phyloP scores from a whole-genome alignment of 2,113 vertebrate species.

The Empidonax traillii region DNA sequence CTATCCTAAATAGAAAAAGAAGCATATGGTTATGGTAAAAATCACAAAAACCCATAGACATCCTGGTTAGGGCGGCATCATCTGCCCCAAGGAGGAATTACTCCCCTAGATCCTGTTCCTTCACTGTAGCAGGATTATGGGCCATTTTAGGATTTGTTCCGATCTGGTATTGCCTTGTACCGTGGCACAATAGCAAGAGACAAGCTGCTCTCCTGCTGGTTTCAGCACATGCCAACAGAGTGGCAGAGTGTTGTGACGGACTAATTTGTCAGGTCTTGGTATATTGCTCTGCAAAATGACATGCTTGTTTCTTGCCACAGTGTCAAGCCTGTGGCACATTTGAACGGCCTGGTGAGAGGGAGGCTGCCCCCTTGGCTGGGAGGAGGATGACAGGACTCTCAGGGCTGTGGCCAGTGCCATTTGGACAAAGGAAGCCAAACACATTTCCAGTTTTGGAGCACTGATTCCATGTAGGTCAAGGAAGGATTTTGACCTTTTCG shows the following conservation, averaged over 20 bases:
- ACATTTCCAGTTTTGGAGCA: neutral
- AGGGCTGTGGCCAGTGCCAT: neutral
- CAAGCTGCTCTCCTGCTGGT: neutral
- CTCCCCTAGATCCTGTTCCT: neutral
- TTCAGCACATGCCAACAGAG: neutral
- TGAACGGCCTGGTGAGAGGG: neutral
- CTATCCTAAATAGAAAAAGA: neutral
- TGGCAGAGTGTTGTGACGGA: neutral
- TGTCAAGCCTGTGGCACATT: neutral
- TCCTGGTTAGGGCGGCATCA: neutral
- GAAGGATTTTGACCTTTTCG: neutral
- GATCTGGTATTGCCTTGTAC: neutral
- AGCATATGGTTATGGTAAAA: neutral
- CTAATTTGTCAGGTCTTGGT: neutral
- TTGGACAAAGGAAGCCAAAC: neutral
- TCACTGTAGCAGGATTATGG: neutral
- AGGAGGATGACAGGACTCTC: neutral
- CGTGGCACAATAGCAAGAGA: neutral
- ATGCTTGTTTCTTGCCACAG: neutral
- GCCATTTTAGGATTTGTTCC: neutral
- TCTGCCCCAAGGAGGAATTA: neutral
- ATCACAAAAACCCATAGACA: conserved; percentile 5
- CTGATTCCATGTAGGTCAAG: neutral
- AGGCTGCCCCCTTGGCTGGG: neutral
- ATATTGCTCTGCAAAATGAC: neutral